phyloP scores from a whole-genome alignment of 2,113 vertebrate genomes.

The Callionymus lyra region DNA sequence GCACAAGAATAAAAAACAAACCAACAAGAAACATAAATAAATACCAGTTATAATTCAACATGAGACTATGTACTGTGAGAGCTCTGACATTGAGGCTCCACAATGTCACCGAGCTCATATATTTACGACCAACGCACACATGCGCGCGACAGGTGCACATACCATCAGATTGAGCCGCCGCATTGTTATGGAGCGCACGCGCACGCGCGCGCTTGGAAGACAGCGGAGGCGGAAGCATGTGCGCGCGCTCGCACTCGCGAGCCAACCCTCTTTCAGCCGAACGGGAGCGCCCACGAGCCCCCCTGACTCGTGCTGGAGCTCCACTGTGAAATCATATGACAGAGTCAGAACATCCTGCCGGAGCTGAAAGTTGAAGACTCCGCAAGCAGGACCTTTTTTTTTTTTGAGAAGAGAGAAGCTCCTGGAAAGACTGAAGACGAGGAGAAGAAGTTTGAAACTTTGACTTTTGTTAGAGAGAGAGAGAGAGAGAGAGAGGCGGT shows the following conservation, averaged over 20 bases:
- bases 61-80: too few species aligned
- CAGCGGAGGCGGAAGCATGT: conserved; percentile 1
- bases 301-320: conserved; percentile 32
- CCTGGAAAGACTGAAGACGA: too few species aligned
- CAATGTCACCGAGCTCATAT: too few species aligned
- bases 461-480: conserved; percentile 1
- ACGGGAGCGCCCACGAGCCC: conserved; percentile 37
- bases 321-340: conserved; percentile 61
- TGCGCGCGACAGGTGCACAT: conserved; percentile 43
- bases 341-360: conserved; percentile 31
- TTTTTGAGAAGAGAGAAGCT: too few species aligned
- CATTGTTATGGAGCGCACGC: neutral
- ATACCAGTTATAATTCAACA: too few species aligned
- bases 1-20: too few species aligned
- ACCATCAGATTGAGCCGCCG: conserved; percentile 11
- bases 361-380: conserved; percentile 17
- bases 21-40: too few species aligned
- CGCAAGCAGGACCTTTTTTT: conserved; percentile 26
- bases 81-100: too few species aligned
- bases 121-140: neutral
- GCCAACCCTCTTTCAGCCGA: conserved; percentile 24
- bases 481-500: conserved; percentile 23
- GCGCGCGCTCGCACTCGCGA: conserved; percentile 25
- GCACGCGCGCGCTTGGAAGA: neutral
- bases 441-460: conserved; percentile 17